These are phyloP conservation scores for Leptopilina syphax DNA, from an alignment of 2,888 invertebrate species.

Conservation along the genomic window DNA sequence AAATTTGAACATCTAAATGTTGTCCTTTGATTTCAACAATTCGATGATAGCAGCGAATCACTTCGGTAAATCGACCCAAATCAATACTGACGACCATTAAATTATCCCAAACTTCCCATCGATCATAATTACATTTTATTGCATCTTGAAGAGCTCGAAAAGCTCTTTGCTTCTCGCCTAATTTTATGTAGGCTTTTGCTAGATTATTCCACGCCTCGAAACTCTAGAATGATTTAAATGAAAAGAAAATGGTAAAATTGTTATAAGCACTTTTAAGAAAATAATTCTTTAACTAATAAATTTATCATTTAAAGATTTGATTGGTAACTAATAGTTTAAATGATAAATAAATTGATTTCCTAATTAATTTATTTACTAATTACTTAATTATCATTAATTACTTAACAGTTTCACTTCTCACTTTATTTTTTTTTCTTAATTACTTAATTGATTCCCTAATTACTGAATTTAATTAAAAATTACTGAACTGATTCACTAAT, in stretches of 20 bases:
- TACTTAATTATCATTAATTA: no score
- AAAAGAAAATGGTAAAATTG: no score
- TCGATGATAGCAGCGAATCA: conserved; percentile 89
- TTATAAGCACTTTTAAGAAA: no score
- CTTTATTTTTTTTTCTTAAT: no score
- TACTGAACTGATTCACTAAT: conserved; percentile 27
- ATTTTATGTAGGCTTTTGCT: conserved; percentile 93
- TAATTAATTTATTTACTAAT: no score
- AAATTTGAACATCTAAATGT: conserved; percentile 87
- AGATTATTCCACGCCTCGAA: conserved; percentile 99
- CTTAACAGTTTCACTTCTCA: no score
- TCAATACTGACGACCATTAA: conserved; percentile 92
- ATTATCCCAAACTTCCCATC: conserved; percentile 98
- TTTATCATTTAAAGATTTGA: no score
- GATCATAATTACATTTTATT: conserved; percentile 93
- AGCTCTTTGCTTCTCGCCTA: conserved; percentile 91
- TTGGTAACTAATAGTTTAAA: no score
- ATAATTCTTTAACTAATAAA: no score
- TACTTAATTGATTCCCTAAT: no score
- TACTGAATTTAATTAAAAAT: no score
- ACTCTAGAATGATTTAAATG: conserved; percentile 79
- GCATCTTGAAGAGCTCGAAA: conserved; percentile 92
- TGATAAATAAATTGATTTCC: no score
- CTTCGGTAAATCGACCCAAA: conserved; percentile 90
- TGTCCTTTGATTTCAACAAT: conserved; percentile 90